Base-by-base conservation (phyloP, 2,113 vertebrate species). In the Azemiops feae region DNA sequence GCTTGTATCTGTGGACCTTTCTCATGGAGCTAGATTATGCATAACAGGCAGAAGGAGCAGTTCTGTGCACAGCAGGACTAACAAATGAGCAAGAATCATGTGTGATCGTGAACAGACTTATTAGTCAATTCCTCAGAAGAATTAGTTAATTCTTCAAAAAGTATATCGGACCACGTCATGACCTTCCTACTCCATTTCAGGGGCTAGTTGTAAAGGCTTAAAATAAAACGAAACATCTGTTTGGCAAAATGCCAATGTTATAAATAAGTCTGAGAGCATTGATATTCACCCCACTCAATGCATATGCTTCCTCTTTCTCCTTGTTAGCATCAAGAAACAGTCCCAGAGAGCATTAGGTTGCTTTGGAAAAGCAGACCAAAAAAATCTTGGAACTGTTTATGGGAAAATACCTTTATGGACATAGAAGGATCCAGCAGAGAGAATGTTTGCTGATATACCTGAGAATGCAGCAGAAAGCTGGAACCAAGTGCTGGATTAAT, bases 211-310 rank as follows among this genome's bases (percentile, higher is more conserved):
- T 91, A 91, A 58, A 91, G 97, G 95, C 96, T 96, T 94, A 96
- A 94, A 97, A 97, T 98, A 98, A 98, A 97, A 97, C 0, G 89
- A 97, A 98, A 97, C 97, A 98, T 98, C 98, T 98, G 97, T 97
- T 98, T 97, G 98, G 97, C 97, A 91, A 5, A 3, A 85, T 64
- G 96, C 98, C 97, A 98, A 93, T 0, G 85, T 95, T 98, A 98
- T 97, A 98, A 98, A 98, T 97, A 97, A 96, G 89, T 94, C 97
- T 93, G 1, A 0, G 64, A 93, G 94, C 86, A 94, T 45, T 95
- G 94, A 95, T 93, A 94, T 96, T 74, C 47, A 16, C 85, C 88
- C 94, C 94, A 81, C 88, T 89, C 0, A 0, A 92, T 86, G 93
- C 85, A 89, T 95, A 95, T 95, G 95, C 91, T 92, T 93, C 95